Evolutionary conservation across 2,888 invertebrate genomes (phyloP).

Genomic region (Protodeltote pygarga): DNA sequence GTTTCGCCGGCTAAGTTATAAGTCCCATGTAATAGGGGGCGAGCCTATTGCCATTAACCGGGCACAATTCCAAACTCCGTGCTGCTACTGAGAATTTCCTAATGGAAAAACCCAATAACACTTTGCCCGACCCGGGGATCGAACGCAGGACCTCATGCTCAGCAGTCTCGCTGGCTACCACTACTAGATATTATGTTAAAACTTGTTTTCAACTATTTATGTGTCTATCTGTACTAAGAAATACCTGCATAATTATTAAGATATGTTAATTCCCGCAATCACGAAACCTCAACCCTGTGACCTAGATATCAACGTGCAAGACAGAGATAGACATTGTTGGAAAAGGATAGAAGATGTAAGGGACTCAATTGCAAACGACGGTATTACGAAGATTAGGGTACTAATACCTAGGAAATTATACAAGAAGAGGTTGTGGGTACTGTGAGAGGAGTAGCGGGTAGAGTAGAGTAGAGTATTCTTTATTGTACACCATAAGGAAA

Average conservation of each 20-base stretch:
- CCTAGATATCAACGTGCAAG: slow-evolving; percentile 5
- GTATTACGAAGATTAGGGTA: slow-evolving; percentile 15
- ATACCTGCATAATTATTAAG: no score
- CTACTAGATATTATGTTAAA: background rate
- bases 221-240: no score
- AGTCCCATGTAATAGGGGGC: background rate
- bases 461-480: no score
- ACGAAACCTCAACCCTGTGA: no score
- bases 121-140: no score
- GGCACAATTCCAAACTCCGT: background rate
- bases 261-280: no score
- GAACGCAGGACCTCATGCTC: no score
- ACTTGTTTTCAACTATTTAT: no score
- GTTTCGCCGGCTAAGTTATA: background rate
- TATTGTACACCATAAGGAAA: no score
- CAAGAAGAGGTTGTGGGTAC: background rate
- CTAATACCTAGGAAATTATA: slow-evolving; percentile 21
- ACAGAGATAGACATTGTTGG: slow-evolving; percentile 1
- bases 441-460: background rate
- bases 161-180: no score
- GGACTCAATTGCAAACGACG: slow-evolving; percentile 24
- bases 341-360: slow-evolving; percentile 3
- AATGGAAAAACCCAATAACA: no score
- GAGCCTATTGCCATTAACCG: background rate
- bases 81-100: no score